phyloP scores from a whole-genome alignment of 1,140 invertebrate species.

The Drosophila littoralis region DNA sequence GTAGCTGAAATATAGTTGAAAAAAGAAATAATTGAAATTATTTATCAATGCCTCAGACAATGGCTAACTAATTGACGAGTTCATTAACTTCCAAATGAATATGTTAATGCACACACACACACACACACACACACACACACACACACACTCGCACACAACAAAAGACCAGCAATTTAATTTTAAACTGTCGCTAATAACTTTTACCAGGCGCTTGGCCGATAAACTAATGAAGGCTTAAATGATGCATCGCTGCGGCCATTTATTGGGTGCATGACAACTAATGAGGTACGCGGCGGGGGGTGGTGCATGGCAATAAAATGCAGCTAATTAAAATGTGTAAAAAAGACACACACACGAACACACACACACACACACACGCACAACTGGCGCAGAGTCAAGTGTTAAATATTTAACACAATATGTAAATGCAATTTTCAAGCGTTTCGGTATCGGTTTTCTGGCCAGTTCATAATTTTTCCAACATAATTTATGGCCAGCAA shows the following conservation, averaged over 20 bases:
- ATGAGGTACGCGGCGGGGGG: slow-evolving; percentile 35
- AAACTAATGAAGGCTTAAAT: slow-evolving; percentile 80
- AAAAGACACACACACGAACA: slow-evolving; percentile 31
- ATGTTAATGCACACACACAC: slow-evolving; percentile 52
- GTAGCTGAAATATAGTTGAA: not conserved
- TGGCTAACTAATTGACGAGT: slow-evolving; percentile 78
- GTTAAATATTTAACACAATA: slow-evolving; percentile 65
- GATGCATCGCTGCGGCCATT: slow-evolving; percentile 71
- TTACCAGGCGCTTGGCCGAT: slow-evolving; percentile 64
- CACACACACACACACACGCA: slow-evolving; percentile 9
- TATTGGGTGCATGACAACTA: slow-evolving; percentile 51
- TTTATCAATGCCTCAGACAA: slow-evolving; percentile 67
- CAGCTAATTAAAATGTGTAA: slow-evolving; percentile 71
- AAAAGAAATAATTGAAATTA: slow-evolving; percentile 62
- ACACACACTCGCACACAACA: slow-evolving; percentile 30
- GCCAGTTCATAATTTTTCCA: slow-evolving; percentile 52
- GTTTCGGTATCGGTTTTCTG: slow-evolving; percentile 30
- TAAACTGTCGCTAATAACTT: slow-evolving; percentile 81
- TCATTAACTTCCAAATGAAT: slow-evolving; percentile 79
- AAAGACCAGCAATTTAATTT: slow-evolving; percentile 69
- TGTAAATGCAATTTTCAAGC: slow-evolving; percentile 52
- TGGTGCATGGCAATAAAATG: slow-evolving; percentile 63
- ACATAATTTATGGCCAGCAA: slow-evolving; percentile 73
- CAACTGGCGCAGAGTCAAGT: slow-evolving; percentile 8
- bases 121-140: slow-evolving; percentile 25